Conservation (phyloP, 2,888 invertebrate genomes). For the Pteria penguin region DNA sequence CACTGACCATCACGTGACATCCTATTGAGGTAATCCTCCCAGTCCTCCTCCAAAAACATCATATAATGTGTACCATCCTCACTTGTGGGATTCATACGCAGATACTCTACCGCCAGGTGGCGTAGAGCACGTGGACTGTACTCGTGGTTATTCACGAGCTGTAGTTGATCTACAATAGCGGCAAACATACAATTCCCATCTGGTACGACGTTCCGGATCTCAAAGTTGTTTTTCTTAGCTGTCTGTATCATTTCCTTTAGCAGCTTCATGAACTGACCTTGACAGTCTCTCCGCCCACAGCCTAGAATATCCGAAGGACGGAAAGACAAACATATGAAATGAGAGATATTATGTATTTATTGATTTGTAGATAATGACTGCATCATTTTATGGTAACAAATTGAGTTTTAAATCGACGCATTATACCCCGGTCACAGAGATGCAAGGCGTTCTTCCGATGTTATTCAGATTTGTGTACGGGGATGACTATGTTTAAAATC, state of each 20-base stretch:
- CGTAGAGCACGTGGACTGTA: slow-evolving; percentile 45
- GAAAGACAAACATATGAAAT: no score
- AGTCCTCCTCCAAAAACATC: slow-evolving; percentile 54
- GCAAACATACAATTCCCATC: slow-evolving; percentile 64
- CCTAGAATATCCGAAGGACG: slow-evolving; percentile 34
- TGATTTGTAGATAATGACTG: no score
- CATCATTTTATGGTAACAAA: no score
- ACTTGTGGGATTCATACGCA: slow-evolving; percentile 46
- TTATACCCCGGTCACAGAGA: no score
- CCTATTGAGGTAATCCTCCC: slow-evolving; percentile 51
- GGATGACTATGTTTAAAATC: no score
- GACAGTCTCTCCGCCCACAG: slow-evolving; percentile 56
- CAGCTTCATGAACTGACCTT: slow-evolving; percentile 43
- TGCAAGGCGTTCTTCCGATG: no score
- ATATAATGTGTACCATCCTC: slow-evolving; percentile 52
- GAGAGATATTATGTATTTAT: no score
- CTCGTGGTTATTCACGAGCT: slow-evolving; percentile 33
- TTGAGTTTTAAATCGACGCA: no score
- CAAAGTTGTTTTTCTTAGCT: slow-evolving; percentile 42
- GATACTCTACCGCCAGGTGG: slow-evolving; percentile 46
- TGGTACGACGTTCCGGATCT: slow-evolving; percentile 51
- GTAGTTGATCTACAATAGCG: slow-evolving; percentile 55
- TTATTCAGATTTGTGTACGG: no score
- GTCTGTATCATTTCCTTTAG: slow-evolving; percentile 46
- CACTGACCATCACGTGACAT: slow-evolving; percentile 56